A percentile compares a stretch with the other conserved stretches of the same genome.
Evolutionary conservation across 2,113 vertebrate genomes (phyloP).

Genomic region (Archilochus colubris): DNA sequence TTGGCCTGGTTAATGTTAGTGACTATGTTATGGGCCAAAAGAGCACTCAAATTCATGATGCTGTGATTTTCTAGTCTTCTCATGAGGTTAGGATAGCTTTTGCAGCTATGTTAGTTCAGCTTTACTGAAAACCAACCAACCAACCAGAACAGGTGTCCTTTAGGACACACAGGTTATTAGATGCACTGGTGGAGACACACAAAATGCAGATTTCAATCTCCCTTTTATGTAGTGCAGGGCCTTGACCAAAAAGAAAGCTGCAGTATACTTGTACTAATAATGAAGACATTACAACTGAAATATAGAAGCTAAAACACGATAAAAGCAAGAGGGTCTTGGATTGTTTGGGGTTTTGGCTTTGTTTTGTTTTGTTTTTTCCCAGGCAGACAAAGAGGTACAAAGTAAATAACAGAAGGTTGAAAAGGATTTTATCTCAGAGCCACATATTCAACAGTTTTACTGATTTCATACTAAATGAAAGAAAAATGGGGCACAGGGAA

Average conservation of each 20-base stretch:
- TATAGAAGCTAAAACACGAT: neutral
- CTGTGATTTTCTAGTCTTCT: neutral
- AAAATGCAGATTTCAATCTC: neutral
- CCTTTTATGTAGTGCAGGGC: neutral
- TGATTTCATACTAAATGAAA: neutral
- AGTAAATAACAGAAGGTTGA: neutral
- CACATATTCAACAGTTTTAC: neutral
- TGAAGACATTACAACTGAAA: neutral
- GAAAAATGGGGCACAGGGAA: neutral
- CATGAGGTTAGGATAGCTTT: neutral
- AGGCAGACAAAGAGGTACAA: neutral
- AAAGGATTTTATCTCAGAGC: neutral
- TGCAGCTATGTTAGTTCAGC: conserved; percentile 4
- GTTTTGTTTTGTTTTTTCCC: neutral
- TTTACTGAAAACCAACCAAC: neutral
- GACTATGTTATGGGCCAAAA: neutral
- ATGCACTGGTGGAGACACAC: neutral
- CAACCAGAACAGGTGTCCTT: neutral
- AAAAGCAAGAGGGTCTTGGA: neutral
- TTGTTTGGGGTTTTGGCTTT: no score
- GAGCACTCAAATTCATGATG: neutral
- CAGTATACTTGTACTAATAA: neutral
- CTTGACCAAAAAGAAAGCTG: neutral
- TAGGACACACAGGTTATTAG: neutral
- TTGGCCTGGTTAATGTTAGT: conserved; percentile 18